These are phyloP conservation scores for Bombus sylvicola DNA, from an alignment of 1,140 invertebrate genomes.

Conservation along the genomic window DNA sequence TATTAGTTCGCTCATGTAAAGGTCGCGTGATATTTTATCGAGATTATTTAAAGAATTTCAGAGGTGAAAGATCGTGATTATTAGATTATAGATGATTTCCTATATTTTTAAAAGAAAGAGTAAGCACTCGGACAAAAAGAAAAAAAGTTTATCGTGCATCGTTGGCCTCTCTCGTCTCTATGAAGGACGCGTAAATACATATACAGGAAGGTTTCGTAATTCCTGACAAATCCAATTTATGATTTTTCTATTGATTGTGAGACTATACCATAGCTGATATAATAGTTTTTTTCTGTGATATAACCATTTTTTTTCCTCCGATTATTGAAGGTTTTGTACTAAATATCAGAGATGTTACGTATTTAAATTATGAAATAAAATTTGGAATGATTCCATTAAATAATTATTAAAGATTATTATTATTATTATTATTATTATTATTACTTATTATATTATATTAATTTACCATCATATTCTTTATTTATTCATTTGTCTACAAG, in stretches of 20 bases:
- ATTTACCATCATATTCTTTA: background rate
- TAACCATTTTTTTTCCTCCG: background rate
- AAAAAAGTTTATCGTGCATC: background rate
- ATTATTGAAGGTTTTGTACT: background rate
- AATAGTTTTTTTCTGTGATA: background rate
- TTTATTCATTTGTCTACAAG: background rate
- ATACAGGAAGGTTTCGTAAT: conserved; percentile 2
- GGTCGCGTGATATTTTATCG: background rate
- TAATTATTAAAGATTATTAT: background rate
- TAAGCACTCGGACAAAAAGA: too few species aligned
- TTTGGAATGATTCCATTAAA: background rate
- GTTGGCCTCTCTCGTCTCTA: background rate
- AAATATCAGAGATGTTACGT: background rate
- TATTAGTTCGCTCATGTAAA: too few species aligned
- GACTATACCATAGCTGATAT: background rate
- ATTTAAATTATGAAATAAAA: background rate
- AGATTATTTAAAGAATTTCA: background rate
- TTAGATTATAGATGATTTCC: background rate
- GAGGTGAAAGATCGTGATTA: too few species aligned
- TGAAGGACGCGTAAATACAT: background rate
- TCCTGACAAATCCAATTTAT: background rate
- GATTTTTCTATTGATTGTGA: background rate
- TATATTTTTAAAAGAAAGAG: too few species aligned
- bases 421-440: background rate
- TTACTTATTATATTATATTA: background rate